Evolutionary conservation across 92 coral and sea anemone genomes (phyloP).

Genomic region (Siderastrea radians): DNA sequence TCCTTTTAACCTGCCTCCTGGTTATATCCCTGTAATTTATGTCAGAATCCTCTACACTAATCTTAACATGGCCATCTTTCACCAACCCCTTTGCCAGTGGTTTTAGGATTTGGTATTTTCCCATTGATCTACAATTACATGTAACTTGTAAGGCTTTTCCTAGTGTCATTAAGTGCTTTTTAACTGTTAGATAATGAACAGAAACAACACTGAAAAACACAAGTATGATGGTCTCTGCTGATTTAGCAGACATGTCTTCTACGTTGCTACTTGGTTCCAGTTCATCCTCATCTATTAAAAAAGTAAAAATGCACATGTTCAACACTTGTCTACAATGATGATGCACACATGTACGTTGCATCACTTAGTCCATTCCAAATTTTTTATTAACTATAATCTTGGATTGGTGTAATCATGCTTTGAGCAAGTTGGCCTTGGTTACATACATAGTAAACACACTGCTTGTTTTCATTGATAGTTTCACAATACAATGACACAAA

Average conservation of each 20-base stretch:
- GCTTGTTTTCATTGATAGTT: no score
- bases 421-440: no score
- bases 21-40: conserved; percentile 69
- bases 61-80: conserved; percentile 54
- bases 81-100: conserved; percentile 70
- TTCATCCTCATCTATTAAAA: conserved; percentile 22
- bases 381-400: no score
- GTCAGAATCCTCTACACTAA: conserved; percentile 30
- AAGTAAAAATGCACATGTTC: no score
- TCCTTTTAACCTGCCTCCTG: conserved; percentile 45
- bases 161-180: conserved; percentile 58
- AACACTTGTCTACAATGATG: no score
- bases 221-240: conserved; percentile 61
- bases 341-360: no score
- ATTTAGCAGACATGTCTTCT: conserved; percentile 58
- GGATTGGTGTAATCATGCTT: no score
- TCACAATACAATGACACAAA: not conserved
- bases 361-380: no score
- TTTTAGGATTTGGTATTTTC: conserved; percentile 62
- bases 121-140: conserved; percentile 50
- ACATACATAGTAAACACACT: no score
- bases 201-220: conserved; percentile 40
- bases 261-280: conserved; percentile 66
- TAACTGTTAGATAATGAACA: conserved; percentile 56
- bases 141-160: conserved; percentile 56